Evolutionary conservation across 2,888 invertebrate genomes (phyloP).

Genomic region (Odontomyia ornata): DNA sequence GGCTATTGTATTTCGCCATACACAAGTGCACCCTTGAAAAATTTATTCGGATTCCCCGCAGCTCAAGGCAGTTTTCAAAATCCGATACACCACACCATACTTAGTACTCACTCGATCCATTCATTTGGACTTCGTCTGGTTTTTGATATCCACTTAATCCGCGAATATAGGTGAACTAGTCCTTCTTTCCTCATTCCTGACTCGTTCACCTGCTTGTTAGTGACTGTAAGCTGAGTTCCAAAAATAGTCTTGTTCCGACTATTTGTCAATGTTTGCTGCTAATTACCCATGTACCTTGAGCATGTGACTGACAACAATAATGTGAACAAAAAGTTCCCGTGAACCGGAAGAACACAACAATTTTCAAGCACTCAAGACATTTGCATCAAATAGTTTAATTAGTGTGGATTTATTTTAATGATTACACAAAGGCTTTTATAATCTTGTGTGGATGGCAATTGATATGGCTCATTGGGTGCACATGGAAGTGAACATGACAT

Average conservation of each 20-base stretch:
- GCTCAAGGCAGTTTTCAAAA: conserved; percentile 19
- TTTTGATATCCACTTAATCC: conserved; percentile 25
- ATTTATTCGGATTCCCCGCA: conserved; percentile 6
- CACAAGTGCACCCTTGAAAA: conserved; percentile 29
- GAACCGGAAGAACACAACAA: conserved; percentile 14
- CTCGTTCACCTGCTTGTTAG: background rate
- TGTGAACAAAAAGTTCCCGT: conserved; percentile 15
- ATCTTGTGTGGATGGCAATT: no score
- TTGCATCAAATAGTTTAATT: conserved; percentile 37
- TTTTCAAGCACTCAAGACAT: background rate
- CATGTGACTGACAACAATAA: background rate
- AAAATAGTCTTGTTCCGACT: background rate
- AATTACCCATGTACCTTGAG: conserved; percentile 15
- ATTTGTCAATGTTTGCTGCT: background rate
- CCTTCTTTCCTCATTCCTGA: conserved; percentile 9
- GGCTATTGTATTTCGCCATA: background rate
- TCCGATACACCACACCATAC: background rate
- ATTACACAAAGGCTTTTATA: conserved; percentile 20
- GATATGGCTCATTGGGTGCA: no score
- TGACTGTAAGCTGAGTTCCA: background rate
- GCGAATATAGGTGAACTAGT: conserved; percentile 16
- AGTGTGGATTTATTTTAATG: conserved; percentile 15
- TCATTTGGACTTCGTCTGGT: background rate
- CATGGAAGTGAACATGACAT: no score
- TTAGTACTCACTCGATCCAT: background rate